Evolutionary conservation across 2,888 invertebrate species (phyloP).

Genomic region (Drepanosiphum platanoidis): DNA sequence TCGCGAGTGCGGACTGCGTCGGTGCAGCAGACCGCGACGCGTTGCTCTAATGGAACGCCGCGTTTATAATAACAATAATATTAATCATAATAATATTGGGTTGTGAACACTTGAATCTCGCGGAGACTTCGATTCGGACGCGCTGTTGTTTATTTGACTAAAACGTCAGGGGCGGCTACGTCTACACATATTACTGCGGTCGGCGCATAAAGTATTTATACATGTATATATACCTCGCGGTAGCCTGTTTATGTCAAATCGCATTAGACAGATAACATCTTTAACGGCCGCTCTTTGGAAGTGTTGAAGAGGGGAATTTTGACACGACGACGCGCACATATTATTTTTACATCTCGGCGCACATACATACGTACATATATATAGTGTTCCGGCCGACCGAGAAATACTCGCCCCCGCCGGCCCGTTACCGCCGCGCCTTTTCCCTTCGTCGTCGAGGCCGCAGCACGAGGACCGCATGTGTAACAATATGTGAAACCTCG

Average conservation of each 20-base stretch:
- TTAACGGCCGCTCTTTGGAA: constrained; percentile 56
- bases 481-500: constrained; percentile 44
- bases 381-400: too few species aligned
- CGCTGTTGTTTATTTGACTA: constrained; percentile 4
- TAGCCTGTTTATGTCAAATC: constrained; percentile 57
- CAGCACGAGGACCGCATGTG: constrained; percentile 31
- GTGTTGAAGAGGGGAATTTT: constrained; percentile 60
- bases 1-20: too few species aligned
- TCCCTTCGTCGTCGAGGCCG: not conserved
- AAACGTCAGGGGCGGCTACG: not conserved
- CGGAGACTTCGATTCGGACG: not conserved
- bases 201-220: not conserved
- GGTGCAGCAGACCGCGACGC: too few species aligned
- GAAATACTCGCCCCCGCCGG: too few species aligned
- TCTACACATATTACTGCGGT: too few species aligned
- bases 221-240: constrained; percentile 22
- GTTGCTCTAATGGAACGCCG: too few species aligned
- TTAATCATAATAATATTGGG: too few species aligned
- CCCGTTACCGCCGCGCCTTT: not conserved
- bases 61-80: too few species aligned
- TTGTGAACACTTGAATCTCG: too few species aligned
- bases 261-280: constrained; percentile 61
- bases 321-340: constrained; percentile 29
- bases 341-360: not conserved
- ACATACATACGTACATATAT: too few species aligned